phyloP scores from a whole-genome alignment of 92 coral and sea anemone species.

The Heteractis magnifica region DNA sequence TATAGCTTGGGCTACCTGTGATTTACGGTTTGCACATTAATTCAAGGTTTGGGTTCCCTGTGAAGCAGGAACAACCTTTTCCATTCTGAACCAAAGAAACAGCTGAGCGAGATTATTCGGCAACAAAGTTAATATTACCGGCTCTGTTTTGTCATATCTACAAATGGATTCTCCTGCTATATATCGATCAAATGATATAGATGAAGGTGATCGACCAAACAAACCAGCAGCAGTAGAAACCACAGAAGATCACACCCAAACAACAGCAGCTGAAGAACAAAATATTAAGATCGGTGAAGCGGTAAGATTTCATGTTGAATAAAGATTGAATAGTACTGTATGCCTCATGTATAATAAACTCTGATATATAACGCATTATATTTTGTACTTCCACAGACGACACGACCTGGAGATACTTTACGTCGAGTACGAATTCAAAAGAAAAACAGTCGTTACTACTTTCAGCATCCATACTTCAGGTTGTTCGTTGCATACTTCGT shows the following conservation, averaged over 20 bases:
- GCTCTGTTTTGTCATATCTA: not conserved
- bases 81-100: not conserved
- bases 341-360: not conserved
- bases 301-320: not conserved
- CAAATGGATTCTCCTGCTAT: slow-evolving; percentile 33
- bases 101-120: not conserved
- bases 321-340: no score
- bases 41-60: slow-evolving; percentile 10
- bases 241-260: not conserved
- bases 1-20: no score
- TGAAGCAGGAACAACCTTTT: slow-evolving; percentile 5
- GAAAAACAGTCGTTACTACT: slow-evolving; percentile 90
- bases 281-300: not conserved
- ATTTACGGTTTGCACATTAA: no score
- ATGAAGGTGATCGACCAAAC: slow-evolving; percentile 39
- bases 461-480: slow-evolving; percentile 94
- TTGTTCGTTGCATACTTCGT: slow-evolving; percentile 86
- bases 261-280: not conserved
- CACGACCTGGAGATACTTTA: slow-evolving; percentile 7
- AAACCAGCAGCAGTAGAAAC: slow-evolving; percentile 4
- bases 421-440: slow-evolving; percentile 69
- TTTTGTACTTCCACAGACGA: not conserved
- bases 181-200: not conserved
- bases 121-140: not conserved
- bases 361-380: not conserved